Percentiles rank a stretch among this genome's conserved stretches.
Conservation (phyloP, 2,113 vertebrate genomes). For the Delphinapterus leucas region DNA sequence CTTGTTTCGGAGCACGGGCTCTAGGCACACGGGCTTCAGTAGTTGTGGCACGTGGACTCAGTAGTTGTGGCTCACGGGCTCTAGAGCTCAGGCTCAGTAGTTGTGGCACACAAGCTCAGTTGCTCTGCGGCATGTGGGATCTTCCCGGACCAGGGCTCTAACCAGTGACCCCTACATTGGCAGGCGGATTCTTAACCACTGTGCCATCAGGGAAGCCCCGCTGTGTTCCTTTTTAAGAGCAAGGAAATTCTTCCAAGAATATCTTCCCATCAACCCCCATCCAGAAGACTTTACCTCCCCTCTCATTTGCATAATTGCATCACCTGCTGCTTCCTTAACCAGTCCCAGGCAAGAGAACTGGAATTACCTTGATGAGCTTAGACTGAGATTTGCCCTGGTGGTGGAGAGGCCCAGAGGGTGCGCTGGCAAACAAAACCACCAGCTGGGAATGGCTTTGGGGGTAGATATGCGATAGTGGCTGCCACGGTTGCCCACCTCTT, state of each 20-base stretch:
- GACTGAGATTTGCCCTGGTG: background rate
- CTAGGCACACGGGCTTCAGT: too few relatives aligned
- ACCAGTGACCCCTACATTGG: too few relatives aligned
- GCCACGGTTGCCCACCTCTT: background rate
- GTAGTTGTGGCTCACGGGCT: too few relatives aligned
- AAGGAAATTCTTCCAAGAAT: background rate
- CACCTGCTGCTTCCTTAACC: background rate
- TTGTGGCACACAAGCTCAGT: too few relatives aligned
- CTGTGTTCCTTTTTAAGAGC: background rate
- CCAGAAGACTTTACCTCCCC: constrained; percentile 35
- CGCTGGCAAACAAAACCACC: background rate
- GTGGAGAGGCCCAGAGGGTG: background rate
- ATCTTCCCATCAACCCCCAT: background rate
- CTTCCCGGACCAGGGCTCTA: too few relatives aligned
- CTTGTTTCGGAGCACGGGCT: too few relatives aligned
- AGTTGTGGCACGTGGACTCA: too few relatives aligned
- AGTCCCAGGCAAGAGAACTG: background rate
- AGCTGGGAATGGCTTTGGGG: background rate
- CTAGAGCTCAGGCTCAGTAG: too few relatives aligned
- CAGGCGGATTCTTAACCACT: too few relatives aligned
- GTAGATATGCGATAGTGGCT: background rate
- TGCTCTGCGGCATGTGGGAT: too few relatives aligned
- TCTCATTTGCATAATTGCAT: constrained; percentile 18
- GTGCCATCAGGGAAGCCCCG: too few relatives aligned
- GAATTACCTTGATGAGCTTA: background rate